These are phyloP conservation scores for Leucophora obtusa DNA, from an alignment of 2,888 invertebrate genomes.

Conservation along the genomic window DNA sequence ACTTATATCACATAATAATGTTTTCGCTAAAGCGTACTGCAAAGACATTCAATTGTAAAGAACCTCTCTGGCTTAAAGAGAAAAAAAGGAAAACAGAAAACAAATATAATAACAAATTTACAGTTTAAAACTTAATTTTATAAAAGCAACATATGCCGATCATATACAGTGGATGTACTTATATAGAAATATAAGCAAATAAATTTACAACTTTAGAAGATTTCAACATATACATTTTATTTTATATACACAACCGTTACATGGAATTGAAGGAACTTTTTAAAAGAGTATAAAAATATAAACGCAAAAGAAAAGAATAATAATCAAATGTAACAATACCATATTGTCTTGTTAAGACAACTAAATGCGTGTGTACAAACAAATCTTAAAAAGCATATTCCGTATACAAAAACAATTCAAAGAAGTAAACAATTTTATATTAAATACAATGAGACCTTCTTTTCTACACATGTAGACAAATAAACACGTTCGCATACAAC, in stretches of 20 bases:
- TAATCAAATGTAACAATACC: constrained; percentile 14
- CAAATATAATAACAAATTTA: constrained; percentile 28
- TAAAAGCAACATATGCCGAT: constrained; percentile 8
- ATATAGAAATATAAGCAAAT: background rate
- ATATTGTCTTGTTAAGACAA: constrained; percentile 5
- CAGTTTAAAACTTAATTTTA: constrained; percentile 30
- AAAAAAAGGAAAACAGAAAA: background rate
- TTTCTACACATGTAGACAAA: background rate
- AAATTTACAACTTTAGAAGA: background rate
- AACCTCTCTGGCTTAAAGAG: background rate
- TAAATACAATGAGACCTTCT: background rate
- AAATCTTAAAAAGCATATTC: too few species aligned
- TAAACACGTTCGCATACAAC: background rate
- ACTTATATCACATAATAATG: background rate
- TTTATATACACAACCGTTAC: background rate
- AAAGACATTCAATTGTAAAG: constrained; percentile 6
- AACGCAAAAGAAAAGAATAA: constrained; percentile 25
- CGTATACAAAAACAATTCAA: too few species aligned
- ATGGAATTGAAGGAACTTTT: background rate
- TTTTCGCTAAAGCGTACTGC: constrained; percentile 20
- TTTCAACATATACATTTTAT: background rate
- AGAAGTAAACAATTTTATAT: background rate
- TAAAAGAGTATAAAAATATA: too few species aligned
- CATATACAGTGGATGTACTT: background rate
- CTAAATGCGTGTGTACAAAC: too few species aligned